Percentiles rank a stretch among this genome's conserved stretches.
Conservation (phyloP, 2,888 invertebrate species). For the Macaria liturata region DNA sequence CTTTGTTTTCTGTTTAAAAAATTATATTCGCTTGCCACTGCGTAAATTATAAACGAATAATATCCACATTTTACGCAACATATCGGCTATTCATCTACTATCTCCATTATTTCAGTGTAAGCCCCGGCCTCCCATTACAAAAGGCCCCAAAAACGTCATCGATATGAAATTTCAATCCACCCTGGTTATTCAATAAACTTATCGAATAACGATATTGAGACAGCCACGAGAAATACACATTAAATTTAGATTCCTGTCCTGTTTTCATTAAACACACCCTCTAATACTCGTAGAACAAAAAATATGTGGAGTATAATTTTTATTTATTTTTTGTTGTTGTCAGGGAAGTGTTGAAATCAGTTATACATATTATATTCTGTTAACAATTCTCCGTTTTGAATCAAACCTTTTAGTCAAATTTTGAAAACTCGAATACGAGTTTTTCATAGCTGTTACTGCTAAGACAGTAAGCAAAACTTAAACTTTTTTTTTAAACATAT, state of each 20-base stretch:
- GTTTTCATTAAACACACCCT: conserved; percentile 65
- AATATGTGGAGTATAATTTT: conserved; percentile 39
- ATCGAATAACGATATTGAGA: conserved; percentile 58
- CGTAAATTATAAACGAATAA: too few species aligned
- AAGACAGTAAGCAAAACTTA: too few species aligned
- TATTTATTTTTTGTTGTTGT: neutral
- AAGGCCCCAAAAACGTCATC: conserved; percentile 38
- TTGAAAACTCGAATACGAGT: too few species aligned
- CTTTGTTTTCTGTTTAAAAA: neutral
- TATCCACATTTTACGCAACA: too few species aligned
- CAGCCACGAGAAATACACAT: conserved; percentile 52
- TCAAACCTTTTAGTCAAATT: too few species aligned
- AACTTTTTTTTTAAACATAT: too few species aligned
- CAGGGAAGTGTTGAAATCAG: neutral
- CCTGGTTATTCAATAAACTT: conserved; percentile 50
- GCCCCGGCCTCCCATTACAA: conserved; percentile 29
- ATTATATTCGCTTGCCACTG: too few species aligned
- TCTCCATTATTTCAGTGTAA: conserved; percentile 19
- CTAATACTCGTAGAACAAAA: conserved; percentile 44
- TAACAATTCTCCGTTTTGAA: too few species aligned
- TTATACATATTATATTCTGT: too few species aligned
- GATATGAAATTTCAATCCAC: conserved; percentile 45
- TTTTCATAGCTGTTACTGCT: too few species aligned
- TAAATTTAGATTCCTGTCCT: conserved; percentile 65
- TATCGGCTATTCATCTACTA: conserved; percentile 8